These are phyloP conservation scores for Chelon labrosus DNA, from an alignment of 2,797 vertebrate species.

Conservation along the genomic window DNA sequence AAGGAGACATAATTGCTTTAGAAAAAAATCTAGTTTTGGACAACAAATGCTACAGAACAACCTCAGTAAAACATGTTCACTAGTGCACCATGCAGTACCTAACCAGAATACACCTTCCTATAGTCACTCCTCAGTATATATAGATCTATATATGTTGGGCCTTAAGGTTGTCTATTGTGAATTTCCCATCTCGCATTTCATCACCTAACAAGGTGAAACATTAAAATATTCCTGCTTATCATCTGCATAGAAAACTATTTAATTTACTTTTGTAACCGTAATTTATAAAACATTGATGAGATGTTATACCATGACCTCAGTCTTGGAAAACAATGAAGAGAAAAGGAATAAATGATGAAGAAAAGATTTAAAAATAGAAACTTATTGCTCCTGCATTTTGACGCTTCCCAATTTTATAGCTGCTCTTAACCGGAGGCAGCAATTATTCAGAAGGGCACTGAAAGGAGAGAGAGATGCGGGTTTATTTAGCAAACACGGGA, in stretches of 20 bases:
- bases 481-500: conserved; percentile 62
- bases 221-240: conserved; percentile 30
- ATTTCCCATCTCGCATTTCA: conserved; percentile 26
- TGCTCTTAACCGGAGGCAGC: conserved; percentile 18
- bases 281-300: conserved; percentile 34
- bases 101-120: background rate
- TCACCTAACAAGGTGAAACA: conserved; percentile 54
- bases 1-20: conserved; percentile 13
- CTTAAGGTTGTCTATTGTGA: conserved; percentile 42
- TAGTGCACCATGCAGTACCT: background rate
- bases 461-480: conserved; percentile 27
- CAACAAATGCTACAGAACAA: background rate
- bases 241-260: conserved; percentile 53
- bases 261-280: conserved; percentile 32
- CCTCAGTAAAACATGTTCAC: background rate
- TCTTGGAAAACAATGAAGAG: background rate
- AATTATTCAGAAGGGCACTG: conserved; percentile 33
- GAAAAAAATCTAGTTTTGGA: background rate
- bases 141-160: background rate
- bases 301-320: conserved; percentile 17
- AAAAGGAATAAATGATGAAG: background rate
- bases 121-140: background rate
- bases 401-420: conserved; percentile 29
- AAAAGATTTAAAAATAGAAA: conserved; percentile 15
- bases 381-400: conserved; percentile 16